Conservation (phyloP, 2,797 vertebrate genomes). For the Apogon hyalosoma region DNA sequence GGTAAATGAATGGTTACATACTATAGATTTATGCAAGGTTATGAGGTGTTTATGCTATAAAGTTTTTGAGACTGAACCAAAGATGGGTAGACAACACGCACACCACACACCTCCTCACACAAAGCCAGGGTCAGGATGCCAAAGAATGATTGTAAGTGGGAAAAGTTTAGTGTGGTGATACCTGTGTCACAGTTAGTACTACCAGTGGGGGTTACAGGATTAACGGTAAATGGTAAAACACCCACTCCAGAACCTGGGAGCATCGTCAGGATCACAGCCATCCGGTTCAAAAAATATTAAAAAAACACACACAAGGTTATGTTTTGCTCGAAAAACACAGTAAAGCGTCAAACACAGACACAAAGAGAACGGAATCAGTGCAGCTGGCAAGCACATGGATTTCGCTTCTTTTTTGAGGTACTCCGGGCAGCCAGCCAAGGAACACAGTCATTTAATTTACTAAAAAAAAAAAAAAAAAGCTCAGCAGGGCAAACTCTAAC, state of each 20-base stretch:
- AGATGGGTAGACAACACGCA: constrained; percentile 14
- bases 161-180: constrained; percentile 83
- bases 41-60: constrained; percentile 12
- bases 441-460: constrained; percentile 55
- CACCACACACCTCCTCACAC: constrained; percentile 37
- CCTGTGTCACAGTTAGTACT: constrained; percentile 99
- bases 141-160: constrained; percentile 45
- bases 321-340: constrained; percentile 68
- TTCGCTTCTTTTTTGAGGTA: constrained; percentile 40
- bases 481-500: constrained; percentile 63
- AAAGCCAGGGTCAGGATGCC: constrained; percentile 43
- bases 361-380: constrained; percentile 52
- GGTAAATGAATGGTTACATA: neutral
- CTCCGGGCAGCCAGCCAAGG: constrained; percentile 62
- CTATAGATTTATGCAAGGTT: constrained; percentile 21
- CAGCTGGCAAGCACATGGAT: constrained; percentile 73
- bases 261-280: constrained; percentile 69
- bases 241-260: constrained; percentile 95
- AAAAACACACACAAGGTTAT: constrained; percentile 76
- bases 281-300: constrained; percentile 68
- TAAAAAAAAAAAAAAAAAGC: constrained; percentile 61
- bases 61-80: constrained; percentile 15
- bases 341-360: constrained; percentile 62
- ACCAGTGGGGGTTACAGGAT: constrained; percentile 93
- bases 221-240: constrained; percentile 96